Evolutionary conservation across 2,888 invertebrate species (phyloP).

Genomic region (Criorhina ranunculi): DNA sequence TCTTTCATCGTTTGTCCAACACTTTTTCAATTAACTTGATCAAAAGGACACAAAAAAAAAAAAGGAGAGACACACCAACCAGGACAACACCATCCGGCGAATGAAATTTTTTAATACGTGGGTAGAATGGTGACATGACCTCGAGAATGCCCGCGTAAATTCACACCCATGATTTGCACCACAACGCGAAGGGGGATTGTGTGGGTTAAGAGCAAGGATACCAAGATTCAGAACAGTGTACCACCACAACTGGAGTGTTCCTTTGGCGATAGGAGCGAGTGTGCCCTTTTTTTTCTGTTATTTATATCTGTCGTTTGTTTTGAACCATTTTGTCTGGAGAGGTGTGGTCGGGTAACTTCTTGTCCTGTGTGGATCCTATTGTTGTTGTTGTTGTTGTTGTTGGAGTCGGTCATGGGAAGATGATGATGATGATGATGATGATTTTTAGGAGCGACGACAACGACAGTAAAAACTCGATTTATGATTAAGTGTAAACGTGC

Average conservation of each 20-base stretch:
- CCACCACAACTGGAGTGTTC: conserved; percentile 19
- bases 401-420: conserved; percentile 39
- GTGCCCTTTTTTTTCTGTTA: conserved; percentile 12
- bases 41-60: conserved; percentile 48
- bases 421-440: conserved; percentile 69
- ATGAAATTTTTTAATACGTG: conserved; percentile 16
- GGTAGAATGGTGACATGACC: conserved; percentile 35
- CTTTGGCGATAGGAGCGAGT: conserved; percentile 23
- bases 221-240: not conserved
- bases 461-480: conserved; percentile 75
- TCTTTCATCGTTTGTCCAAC: conserved; percentile 42
- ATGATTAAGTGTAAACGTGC: conserved; percentile 75
- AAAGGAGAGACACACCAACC: not conserved
- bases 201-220: not conserved
- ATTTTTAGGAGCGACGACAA: conserved; percentile 56
- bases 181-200: not conserved
- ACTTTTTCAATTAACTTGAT: conserved; percentile 67
- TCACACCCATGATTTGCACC: conserved; percentile 47
- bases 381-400: conserved; percentile 32
- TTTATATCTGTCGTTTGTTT: conserved; percentile 45
- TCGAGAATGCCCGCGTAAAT: conserved; percentile 61
- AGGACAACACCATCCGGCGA: not conserved
- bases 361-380: conserved; percentile 59
- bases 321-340: conserved; percentile 48
- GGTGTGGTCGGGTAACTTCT: conserved; percentile 33